Base-by-base conservation (phyloP, 2,113 vertebrate species). In the Notechis scutatus region DNA sequence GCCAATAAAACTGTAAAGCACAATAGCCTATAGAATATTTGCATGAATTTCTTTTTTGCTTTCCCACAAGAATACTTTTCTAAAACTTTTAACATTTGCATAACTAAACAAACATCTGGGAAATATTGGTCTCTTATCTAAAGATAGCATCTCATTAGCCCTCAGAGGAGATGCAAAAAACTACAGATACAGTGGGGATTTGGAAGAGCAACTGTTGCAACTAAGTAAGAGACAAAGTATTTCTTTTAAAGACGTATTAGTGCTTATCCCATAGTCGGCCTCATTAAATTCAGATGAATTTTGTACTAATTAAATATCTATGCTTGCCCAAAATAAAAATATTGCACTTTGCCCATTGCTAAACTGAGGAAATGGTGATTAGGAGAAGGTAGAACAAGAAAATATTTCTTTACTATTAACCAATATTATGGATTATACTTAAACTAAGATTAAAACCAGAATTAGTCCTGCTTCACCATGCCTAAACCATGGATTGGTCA, bases 31-130 rank as follows among this genome's bases (percentile, higher is more conserved):
- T 54, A 61, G 56, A 87, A 2, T 23, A 57, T 47, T 57, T 59
- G 39, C n/a, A 29, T 54, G 7, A 4, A n/a, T 90, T 52, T 39
- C 8, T 18, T 90, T 59, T 90, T 93, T 42, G n/a, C 23, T 34
- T 93, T 34, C 29, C n/a, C 57, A 34, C 50, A 74, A 34, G 45
- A 61, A 39, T 87, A 91, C 18, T 86, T 93, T 54, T 81, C 92
- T 88, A 26, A 81, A 81, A 81, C 57, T 85, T 47, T 93, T 95
- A 88, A 92, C 89, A 92, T 52, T 92, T 92, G 29, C 29, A 94
- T 85, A 87, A 93, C 87, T 55, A 42, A 6, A 61, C 10, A 94
- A 94, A 94, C 87, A 81, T 24, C 55, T 56, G 86, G 2, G 92
- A 91, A 42, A 39, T 69, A 12, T 91, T 90, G 92, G 91, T 89